phyloP scores from a whole-genome alignment of 2,113 vertebrate genomes.

The Toxotes chatareus region DNA sequence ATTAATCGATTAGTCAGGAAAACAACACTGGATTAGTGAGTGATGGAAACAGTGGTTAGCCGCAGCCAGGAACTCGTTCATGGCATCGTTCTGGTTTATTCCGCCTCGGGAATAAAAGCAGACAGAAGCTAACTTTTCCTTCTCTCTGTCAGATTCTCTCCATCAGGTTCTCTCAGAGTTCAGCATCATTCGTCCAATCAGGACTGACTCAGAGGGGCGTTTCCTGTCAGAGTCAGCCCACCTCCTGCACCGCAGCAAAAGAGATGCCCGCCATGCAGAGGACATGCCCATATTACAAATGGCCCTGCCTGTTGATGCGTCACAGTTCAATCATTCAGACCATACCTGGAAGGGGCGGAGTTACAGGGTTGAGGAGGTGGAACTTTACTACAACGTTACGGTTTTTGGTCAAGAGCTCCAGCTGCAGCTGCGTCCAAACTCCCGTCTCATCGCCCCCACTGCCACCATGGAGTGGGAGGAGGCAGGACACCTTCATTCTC shows the following conservation, averaged over 20 bases:
- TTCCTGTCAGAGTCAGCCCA: conserved; percentile 85
- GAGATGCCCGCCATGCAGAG: conserved; percentile 53
- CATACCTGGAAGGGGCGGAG: not conserved
- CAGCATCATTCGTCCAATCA: conserved; percentile 87
- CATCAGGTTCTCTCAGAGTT: conserved; percentile 87
- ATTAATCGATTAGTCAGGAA: too few relatives aligned
- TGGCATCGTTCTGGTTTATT: too few relatives aligned
- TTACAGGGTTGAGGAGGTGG: conserved; percentile 29
- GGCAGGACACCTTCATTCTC: conserved; percentile 81
- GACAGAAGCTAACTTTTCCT: not conserved
- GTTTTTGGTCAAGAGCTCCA: conserved; percentile 92
- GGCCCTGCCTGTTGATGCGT: rapidly evolving
- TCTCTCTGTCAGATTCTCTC: conserved; percentile 82
- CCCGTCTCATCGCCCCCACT: conserved; percentile 88
- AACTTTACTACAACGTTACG: conserved; percentile 95
- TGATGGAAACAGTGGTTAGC: too few relatives aligned
- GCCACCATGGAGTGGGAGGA: conserved; percentile 94
- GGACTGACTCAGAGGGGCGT: conserved; percentile 88
- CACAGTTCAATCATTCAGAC: not conserved
- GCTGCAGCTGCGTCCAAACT: conserved; percentile 89
- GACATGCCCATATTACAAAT: not conserved
- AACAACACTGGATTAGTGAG: too few relatives aligned
- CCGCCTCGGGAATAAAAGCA: too few relatives aligned
- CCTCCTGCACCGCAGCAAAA: conserved; percentile 78
- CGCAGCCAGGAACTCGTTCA: too few relatives aligned